These are phyloP conservation scores for Probosciger aterrimus DNA, from an alignment of 2,113 vertebrate species.

Conservation along the genomic window DNA sequence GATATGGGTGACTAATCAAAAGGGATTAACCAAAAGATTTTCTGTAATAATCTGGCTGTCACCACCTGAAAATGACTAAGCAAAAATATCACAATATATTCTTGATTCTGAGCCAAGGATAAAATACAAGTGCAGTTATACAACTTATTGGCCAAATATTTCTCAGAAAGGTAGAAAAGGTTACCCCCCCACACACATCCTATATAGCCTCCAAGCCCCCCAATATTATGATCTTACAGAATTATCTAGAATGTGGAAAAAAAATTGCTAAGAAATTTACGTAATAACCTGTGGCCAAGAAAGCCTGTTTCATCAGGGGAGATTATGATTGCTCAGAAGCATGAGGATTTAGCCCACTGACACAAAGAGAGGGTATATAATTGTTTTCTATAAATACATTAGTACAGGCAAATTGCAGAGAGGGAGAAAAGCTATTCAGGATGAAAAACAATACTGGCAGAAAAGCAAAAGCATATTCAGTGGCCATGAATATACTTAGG, in stretches of 20 bases:
- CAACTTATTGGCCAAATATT: background rate
- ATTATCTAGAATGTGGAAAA: background rate
- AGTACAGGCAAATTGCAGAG: background rate
- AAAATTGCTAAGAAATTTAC: background rate
- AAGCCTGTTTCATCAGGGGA: background rate
- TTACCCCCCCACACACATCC: background rate
- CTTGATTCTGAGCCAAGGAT: background rate
- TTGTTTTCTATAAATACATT: conserved; percentile 23
- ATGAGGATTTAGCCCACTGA: background rate
- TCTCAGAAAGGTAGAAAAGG: background rate
- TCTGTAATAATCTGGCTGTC: background rate
- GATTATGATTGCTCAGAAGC: background rate
- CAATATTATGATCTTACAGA: background rate
- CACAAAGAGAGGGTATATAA: background rate
- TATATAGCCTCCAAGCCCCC: background rate
- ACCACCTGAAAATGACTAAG: background rate
- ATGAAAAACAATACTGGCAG: background rate
- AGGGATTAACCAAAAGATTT: background rate
- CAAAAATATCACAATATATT: background rate
- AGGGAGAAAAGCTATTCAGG: background rate
- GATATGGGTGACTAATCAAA: background rate
- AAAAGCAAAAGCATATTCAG: background rate
- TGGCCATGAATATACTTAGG: background rate
- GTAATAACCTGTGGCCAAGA: background rate
- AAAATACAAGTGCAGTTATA: background rate